Conservation (phyloP, 2,888 invertebrate genomes). For the Chorisops tibialis region DNA sequence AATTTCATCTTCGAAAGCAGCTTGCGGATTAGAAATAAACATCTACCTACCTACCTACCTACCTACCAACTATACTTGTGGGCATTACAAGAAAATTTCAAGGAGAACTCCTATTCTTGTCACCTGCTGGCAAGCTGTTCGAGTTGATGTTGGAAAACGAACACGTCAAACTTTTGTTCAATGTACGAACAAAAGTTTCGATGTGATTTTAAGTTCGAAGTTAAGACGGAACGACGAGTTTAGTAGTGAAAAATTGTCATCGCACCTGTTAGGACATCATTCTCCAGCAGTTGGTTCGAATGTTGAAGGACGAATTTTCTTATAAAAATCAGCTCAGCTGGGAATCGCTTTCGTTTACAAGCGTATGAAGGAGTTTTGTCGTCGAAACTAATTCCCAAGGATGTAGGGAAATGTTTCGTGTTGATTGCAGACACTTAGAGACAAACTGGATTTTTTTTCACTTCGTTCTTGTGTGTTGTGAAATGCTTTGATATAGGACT, state of each 20-base stretch:
- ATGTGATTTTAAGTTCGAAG: conserved; percentile 21
- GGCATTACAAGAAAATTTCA: conserved; percentile 8
- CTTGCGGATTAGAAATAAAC: too few relatives aligned
- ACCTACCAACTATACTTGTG: conserved; percentile 2
- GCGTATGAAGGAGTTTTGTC: too few relatives aligned
- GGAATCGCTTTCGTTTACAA: background rate
- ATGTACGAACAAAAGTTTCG: background rate
- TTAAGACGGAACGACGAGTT: conserved; percentile 10
- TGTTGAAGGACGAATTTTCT: background rate
- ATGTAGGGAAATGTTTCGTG: too few relatives aligned
- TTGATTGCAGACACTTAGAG: too few relatives aligned
- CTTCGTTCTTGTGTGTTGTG: too few relatives aligned
- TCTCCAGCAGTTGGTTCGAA: background rate
- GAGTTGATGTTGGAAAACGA: too few relatives aligned
- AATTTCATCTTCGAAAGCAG: background rate
- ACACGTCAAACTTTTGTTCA: too few relatives aligned
- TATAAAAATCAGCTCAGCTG: too few relatives aligned
- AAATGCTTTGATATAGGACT: too few relatives aligned
- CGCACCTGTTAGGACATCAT: conserved; percentile 24
- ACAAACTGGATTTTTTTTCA: too few relatives aligned
- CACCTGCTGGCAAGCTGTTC: conserved; percentile 4
- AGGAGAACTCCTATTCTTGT: conserved; percentile 12
- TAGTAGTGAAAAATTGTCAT: conserved; percentile 16
- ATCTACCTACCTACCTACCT: too few relatives aligned
- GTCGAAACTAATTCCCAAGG: too few relatives aligned